A percentile compares a stretch with the other conserved stretches of the same genome.
Conservation (phyloP, 2,113 vertebrate species). For the Chaetodon auriga region DNA sequence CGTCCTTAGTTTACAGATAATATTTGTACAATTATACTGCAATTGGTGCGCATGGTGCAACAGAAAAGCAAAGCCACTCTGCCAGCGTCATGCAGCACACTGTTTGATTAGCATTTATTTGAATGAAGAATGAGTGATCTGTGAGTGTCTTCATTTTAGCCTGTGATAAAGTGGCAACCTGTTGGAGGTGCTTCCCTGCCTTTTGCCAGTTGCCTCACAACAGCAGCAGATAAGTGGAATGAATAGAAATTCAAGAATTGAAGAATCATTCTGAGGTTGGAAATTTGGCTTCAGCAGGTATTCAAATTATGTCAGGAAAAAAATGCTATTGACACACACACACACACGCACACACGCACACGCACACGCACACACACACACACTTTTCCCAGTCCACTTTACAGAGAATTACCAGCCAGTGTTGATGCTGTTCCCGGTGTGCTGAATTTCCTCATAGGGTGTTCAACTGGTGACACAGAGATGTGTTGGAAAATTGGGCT, state of each 20-base stretch:
- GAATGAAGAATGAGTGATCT: neutral
- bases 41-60: neutral
- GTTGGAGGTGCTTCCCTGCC: neutral
- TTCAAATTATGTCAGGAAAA: neutral
- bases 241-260: conserved; percentile 7
- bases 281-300: neutral
- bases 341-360: neutral
- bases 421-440: conserved; percentile 34
- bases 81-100: neutral
- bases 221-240: conserved; percentile 6
- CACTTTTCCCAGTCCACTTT: conserved; percentile 6
- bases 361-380: neutral
- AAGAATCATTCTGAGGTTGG: neutral
- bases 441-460: conserved; percentile 26
- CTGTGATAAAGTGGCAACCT: conserved; percentile 11
- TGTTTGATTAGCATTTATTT: neutral
- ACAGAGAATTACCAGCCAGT: conserved; percentile 51
- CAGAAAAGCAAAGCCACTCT: neutral
- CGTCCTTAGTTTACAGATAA: neutral
- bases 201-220: conserved; percentile 19
- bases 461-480: conserved; percentile 14
- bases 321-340: neutral
- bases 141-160: neutral
- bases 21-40: neutral
- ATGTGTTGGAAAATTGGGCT: conserved; percentile 51